Conservation (phyloP, 2,113 vertebrate genomes). For the Hoplias malabaricus region DNA sequence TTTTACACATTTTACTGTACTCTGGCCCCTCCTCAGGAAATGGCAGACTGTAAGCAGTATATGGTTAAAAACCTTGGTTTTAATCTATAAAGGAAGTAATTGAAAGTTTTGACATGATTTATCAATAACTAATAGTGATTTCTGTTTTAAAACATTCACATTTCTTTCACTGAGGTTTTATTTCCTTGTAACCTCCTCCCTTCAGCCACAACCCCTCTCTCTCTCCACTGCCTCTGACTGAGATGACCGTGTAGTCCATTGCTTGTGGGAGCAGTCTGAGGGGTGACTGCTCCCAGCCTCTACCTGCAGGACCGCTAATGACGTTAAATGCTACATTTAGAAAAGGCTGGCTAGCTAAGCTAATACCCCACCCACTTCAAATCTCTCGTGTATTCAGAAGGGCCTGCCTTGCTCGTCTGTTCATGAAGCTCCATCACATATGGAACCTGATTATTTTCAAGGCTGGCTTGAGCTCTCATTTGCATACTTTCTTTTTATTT, state of each 20-base stretch:
- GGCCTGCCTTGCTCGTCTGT: too few relatives aligned
- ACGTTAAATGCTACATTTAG: slow-evolving; percentile 9
- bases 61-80: too few relatives aligned
- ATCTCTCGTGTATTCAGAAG: background rate
- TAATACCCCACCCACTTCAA: too few relatives aligned
- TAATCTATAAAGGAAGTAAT: too few relatives aligned
- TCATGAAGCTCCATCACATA: background rate
- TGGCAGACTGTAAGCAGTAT: too few relatives aligned
- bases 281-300: background rate
- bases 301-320: background rate
- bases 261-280: background rate
- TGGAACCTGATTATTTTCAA: background rate
- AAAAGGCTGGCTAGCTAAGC: background rate
- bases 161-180: background rate
- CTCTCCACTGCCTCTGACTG: background rate
- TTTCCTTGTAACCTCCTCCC: background rate
- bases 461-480: background rate
- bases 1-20: too few relatives aligned
- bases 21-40: too few relatives aligned
- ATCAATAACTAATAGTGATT: background rate
- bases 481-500: background rate
- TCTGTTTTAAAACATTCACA: background rate
- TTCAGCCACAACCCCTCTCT: background rate
- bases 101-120: background rate
- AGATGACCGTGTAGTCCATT: background rate